Evolutionary conservation across 2,888 invertebrate genomes (phyloP).

Genomic region (Drosophila kanekoi): DNA sequence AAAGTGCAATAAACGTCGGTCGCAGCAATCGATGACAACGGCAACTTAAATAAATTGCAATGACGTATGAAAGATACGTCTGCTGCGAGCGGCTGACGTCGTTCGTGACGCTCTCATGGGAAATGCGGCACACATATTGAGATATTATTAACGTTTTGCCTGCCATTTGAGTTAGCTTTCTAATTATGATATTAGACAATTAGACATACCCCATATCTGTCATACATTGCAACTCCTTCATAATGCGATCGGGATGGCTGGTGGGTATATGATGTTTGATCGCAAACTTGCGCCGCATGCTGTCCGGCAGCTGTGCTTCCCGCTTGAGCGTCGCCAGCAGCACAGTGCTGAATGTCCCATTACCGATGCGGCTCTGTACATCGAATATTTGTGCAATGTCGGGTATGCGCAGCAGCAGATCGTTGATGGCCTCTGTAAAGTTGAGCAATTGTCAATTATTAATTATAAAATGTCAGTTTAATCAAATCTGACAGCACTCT

Average conservation of each 20-base stretch:
- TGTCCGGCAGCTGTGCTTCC: constrained; percentile 83
- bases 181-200: constrained; percentile 41
- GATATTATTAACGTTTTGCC: not conserved
- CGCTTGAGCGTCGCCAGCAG: constrained; percentile 89
- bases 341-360: constrained; percentile 95
- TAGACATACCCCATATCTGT: constrained; percentile 89
- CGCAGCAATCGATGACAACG: constrained; percentile 27
- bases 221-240: constrained; percentile 92
- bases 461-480: constrained; percentile 1
- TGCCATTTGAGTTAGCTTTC: not conserved
- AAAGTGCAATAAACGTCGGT: constrained; percentile 75
- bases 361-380: constrained; percentile 90
- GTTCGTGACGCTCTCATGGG: constrained; percentile 62
- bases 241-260: constrained; percentile 92
- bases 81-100: constrained; percentile 63
- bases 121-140: not conserved
- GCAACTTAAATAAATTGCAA: constrained; percentile 71
- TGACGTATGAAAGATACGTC: constrained; percentile 60
- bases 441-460: not conserved
- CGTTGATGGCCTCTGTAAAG: constrained; percentile 82
- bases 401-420: constrained; percentile 86
- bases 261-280: constrained; percentile 95
- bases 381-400: constrained; percentile 88
- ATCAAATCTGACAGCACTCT: constrained; percentile 9
- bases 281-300: constrained; percentile 89